phyloP scores from a whole-genome alignment of 2,113 vertebrate genomes.

The Tympanuchus pallidicinctus region DNA sequence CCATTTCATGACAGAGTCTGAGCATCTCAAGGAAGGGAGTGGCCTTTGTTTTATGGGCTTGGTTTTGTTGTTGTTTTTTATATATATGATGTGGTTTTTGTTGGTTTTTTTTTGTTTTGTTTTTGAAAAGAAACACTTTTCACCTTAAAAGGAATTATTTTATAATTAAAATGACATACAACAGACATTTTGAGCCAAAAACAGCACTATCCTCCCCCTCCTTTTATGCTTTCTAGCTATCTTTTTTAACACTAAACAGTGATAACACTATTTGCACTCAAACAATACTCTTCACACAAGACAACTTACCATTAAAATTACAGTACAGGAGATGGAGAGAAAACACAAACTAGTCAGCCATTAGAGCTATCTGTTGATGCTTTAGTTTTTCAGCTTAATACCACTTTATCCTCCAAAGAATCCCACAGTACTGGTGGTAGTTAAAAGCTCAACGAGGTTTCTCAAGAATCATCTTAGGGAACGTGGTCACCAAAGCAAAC shows the following conservation, averaged over 20 bases:
- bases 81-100: too few species aligned
- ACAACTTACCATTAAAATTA: neutral
- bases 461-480: neutral
- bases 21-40: neutral
- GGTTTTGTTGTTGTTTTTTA: too few species aligned
- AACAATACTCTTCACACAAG: neutral
- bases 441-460: neutral
- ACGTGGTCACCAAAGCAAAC: neutral
- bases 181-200: neutral
- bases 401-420: rapidly evolving
- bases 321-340: neutral
- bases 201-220: neutral
- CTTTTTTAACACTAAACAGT: neutral
- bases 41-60: neutral
- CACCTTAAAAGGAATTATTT: neutral
- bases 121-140: neutral
- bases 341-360: neutral
- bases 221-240: neutral
- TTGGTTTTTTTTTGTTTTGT: too few species aligned
- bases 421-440: neutral
- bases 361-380: neutral
- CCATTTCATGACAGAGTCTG: neutral
- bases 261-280: neutral
- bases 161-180: neutral
- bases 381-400: neutral